Conservation (phyloP, 2,797 vertebrate genomes). For the Heteromormyrus szaboi region DNA sequence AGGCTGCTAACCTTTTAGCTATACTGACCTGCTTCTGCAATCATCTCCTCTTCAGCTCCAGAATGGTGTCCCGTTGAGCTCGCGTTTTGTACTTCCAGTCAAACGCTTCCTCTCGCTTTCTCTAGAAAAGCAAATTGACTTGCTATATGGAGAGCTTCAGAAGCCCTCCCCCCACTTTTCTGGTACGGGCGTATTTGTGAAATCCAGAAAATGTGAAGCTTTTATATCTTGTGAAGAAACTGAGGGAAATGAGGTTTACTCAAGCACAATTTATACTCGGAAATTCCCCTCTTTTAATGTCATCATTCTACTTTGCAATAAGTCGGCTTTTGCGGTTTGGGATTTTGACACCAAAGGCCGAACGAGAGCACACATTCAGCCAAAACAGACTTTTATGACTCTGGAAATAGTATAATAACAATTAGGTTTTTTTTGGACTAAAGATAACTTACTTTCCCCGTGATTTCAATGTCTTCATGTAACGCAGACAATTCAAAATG, state of each 20-base stretch:
- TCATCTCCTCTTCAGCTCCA: not conserved
- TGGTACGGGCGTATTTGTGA: not conserved
- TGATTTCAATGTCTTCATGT: not conserved
- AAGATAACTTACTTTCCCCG: not conserved
- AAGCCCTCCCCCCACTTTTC: not conserved
- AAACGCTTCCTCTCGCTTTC: not conserved
- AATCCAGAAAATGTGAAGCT: conserved; percentile 15
- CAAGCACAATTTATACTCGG: conserved; percentile 8
- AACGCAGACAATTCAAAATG: not conserved
- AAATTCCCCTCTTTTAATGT: not conserved
- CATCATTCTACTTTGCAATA: not conserved
- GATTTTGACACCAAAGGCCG: not conserved
- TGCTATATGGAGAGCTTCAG: not conserved
- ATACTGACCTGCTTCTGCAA: not conserved
- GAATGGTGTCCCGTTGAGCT: not conserved
- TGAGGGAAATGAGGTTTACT: conserved; percentile 3
- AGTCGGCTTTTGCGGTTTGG: not conserved
- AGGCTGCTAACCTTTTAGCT: not conserved
- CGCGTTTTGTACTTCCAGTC: not conserved
- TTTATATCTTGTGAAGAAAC: not conserved
- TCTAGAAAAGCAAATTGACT: not conserved
- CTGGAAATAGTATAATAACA: not conserved
- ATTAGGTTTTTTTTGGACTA: not conserved
- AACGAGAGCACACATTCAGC: not conserved
- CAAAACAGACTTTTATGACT: not conserved